A percentile compares a stretch with the other conserved stretches of the same genome.
These are phyloP conservation scores for Anguilla obscura DNA, from an alignment of 2,797 vertebrate genomes.

Conservation along the genomic window DNA sequence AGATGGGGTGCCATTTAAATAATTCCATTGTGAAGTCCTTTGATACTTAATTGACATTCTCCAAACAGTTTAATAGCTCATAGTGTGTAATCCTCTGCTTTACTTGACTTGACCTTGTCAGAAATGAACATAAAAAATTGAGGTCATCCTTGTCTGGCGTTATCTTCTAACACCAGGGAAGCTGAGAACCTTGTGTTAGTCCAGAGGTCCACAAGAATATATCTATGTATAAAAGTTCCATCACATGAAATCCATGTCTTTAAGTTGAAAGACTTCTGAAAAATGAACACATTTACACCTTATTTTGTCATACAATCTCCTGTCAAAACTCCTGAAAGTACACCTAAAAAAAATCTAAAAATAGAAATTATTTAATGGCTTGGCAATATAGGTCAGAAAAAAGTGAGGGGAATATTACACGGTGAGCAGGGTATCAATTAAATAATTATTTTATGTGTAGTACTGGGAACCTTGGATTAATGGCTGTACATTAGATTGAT, in stretches of 20 bases:
- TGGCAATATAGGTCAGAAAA: not conserved
- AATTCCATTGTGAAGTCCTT: not conserved
- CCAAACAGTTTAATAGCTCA: not conserved
- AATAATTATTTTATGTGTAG: not conserved
- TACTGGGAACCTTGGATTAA: not conserved
- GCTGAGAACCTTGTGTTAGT: not conserved
- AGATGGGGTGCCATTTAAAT: not conserved
- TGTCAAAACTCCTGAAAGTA: not conserved
- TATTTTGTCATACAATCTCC: not conserved
- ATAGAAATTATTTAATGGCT: not conserved
- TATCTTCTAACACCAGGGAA: not conserved
- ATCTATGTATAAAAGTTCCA: not conserved
- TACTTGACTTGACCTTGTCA: constrained; percentile 37
- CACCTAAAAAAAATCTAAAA: not conserved
- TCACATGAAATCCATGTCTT: not conserved
- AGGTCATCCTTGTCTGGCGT: not conserved
- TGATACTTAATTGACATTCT: not conserved
- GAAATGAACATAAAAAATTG: constrained; percentile 41
- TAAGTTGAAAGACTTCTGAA: not conserved
- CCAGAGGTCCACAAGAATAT: not conserved
- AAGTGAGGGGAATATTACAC: not conserved
- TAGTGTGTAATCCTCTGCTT: constrained; percentile 23
- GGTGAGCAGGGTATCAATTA: not conserved
- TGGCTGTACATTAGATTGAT: not conserved
- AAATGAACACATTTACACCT: not conserved